Base-by-base conservation (phyloP, 2,797 vertebrate genomes). In the Eulemur mongoz region DNA sequence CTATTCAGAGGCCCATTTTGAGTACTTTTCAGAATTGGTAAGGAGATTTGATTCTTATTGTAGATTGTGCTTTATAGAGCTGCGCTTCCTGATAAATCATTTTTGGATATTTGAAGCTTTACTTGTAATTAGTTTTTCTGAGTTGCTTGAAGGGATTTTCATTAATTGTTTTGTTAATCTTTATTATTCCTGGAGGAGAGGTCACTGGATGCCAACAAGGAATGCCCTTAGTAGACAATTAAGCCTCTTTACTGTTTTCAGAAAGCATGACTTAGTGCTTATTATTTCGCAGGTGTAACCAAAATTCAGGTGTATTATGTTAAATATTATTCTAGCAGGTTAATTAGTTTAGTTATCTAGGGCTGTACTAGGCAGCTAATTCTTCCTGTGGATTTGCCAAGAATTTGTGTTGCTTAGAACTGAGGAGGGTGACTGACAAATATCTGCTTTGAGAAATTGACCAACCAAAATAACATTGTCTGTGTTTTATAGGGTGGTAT, bases 161-260 rank as follows among this genome's bases (percentile, higher is more conserved):
- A 89, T 93, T 90, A 96, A 95, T 97, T 89, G 67, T 86, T 97
- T 91, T 43, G 76, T 93, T 96, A 93, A 85, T 97, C 92, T 97
- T 94, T 95, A 80, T 96, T 96, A 78, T 86, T 97, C 85, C 84
- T 93, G n/a, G 90, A 96, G 91, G 93, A 94, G 87, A 94, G 79
- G 84, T 94, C 92, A 92, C 17, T 82, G 73, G 57, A 35, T 81
- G 50, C 61, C 82, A 80, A 18, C 50, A 18, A 63, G 57, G 63
- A 97, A 83, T 85, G 73, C 69, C 70, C 52, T 95, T 89, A 70
- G 67, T 96, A 70, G 82, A 83, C 57, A 95, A 57, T 91, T 87
- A 97, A 89, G 67, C 5, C 0, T 83, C 20, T 91, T 95, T 85
- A 85, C 67, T 93, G 45, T 95, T 95, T 93, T 76, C 76, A 94